Conservation (phyloP, 1,140 invertebrate species). For the Pectinophora gossypiella region DNA sequence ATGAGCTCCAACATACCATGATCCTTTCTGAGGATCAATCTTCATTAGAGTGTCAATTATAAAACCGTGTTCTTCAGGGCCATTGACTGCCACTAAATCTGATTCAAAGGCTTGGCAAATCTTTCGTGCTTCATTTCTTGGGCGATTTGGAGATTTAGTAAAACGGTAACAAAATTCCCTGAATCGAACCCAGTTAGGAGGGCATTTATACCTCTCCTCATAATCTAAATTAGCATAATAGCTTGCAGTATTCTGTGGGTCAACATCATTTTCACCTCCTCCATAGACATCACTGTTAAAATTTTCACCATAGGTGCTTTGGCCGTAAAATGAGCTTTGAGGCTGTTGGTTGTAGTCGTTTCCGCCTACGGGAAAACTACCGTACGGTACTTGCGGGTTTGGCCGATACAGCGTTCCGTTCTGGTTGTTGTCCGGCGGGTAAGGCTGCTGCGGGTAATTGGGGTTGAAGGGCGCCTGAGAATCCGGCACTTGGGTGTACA, state of each 20-base stretch:
- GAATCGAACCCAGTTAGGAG: slow-evolving; percentile 87
- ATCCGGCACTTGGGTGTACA: slow-evolving; percentile 42
- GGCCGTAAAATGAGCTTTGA: slow-evolving; percentile 62
- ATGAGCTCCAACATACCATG: slow-evolving; percentile 90
- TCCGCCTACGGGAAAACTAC: slow-evolving; percentile 51
- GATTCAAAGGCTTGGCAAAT: slow-evolving; percentile 89
- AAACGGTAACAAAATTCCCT: slow-evolving; percentile 90
- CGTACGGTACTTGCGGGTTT: slow-evolving; percentile 54
- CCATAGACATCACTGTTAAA: slow-evolving; percentile 47
- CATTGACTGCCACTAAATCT: slow-evolving; percentile 87
- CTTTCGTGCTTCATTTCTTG: slow-evolving; percentile 85
- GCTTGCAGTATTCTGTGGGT: slow-evolving; percentile 51
- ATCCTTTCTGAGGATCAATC: slow-evolving; percentile 89
- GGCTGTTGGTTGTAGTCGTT: slow-evolving; percentile 45
- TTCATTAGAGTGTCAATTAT: slow-evolving; percentile 85
- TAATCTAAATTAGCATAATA: slow-evolving; percentile 62
- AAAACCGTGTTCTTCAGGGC: slow-evolving; percentile 91
- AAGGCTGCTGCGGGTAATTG: slow-evolving; percentile 41
- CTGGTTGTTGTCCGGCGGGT: slow-evolving; percentile 36
- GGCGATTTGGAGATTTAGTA: slow-evolving; percentile 87
- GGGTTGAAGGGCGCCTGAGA: slow-evolving; percentile 40
- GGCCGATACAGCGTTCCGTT: slow-evolving; percentile 45
- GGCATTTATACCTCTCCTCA: slow-evolving; percentile 79
- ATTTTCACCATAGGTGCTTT: slow-evolving; percentile 39
- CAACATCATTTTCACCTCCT: slow-evolving; percentile 51